Evolutionary conservation across 2,797 vertebrate genomes (phyloP).

Genomic region (Masticophis lateralis): DNA sequence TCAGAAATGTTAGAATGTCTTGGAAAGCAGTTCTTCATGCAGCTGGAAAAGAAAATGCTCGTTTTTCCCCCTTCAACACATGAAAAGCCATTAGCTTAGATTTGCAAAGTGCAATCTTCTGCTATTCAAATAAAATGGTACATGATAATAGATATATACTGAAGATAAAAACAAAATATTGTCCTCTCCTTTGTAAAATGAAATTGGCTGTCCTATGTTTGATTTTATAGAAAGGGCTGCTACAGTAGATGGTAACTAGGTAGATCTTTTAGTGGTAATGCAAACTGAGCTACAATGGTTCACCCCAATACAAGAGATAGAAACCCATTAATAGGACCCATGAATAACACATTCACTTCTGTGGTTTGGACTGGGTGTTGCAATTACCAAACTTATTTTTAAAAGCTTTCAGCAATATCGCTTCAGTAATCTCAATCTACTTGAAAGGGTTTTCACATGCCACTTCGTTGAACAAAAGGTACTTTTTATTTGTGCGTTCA

Average conservation of each 20-base stretch:
- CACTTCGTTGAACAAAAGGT: constrained; percentile 59
- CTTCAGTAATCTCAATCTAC: constrained; percentile 52
- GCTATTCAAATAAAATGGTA: neutral
- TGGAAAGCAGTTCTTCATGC: neutral
- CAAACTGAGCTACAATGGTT: neutral
- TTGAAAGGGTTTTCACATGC: constrained; percentile 55
- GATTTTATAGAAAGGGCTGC: neutral
- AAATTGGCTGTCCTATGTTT: neutral
- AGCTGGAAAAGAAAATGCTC: neutral
- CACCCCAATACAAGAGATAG: neutral
- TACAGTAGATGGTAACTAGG: neutral
- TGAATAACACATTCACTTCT: constrained; percentile 21
- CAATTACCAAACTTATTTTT: constrained; percentile 57
- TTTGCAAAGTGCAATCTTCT: neutral
- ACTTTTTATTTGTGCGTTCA: constrained; percentile 55
- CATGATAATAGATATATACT: neutral
- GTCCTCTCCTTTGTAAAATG: neutral
- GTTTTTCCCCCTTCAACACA: neutral
- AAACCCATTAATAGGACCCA: neutral
- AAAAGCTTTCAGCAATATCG: constrained; percentile 65
- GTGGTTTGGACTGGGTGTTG: constrained; percentile 27
- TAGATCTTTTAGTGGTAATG: neutral
- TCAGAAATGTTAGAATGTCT: neutral
- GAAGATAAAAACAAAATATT: neutral
- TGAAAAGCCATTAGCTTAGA: neutral